Evolutionary conservation across 2,888 invertebrate genomes (phyloP), one percentile per base, ranked within the genome.

Genomic region (Drosophila histrio): DNA sequence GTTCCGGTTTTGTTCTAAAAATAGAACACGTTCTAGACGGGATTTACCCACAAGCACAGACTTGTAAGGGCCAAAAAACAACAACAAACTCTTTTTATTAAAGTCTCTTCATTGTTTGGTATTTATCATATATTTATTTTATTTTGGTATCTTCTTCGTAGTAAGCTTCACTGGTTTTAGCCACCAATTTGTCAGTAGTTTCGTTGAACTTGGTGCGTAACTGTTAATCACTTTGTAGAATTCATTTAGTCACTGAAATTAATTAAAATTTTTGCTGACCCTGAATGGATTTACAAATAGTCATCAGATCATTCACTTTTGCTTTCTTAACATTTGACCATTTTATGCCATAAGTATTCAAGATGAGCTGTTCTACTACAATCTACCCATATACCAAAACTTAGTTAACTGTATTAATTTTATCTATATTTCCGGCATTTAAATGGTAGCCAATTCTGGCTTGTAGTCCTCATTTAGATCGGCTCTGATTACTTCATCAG

Each of bases 401-500:
- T 26, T 24, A 21, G n/a, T 39, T 73, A 57, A 62, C 53, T 64
- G 74, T 68, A 69, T 77, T 71, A 46, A 67, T 67, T 65, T 26
- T 22, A 17, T 4, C 11, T 17, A 44, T 50, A 60, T 82, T 85
- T 87, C 87, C 84, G 84, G 82, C 84, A 74, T 70, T 71, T 70
- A 71, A 77, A 77, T 78, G 50, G 69, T 67, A 65, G 66, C 61
- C 52, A 65, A 72, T 41, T 56, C 47, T 41, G 30, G 62, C 58
- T 59, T 61, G 26, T 67, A 70, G 46, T 47, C 54, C n/a, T 61
- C 26, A 61, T 70, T 67, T 15, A 78, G 74, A 65, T 63, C 46
- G 58, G 61, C 50, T 65, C 53, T 53, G 79, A 84, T 84, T 79
- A 87, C 79, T 85, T 84, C 77, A 84, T 81, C 71, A 34, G 19